Percentiles rank a stretch among this genome's conserved stretches.
phyloP scores from a whole-genome alignment of 2,797 vertebrate genomes.

The Acestrorhynchus altus region DNA sequence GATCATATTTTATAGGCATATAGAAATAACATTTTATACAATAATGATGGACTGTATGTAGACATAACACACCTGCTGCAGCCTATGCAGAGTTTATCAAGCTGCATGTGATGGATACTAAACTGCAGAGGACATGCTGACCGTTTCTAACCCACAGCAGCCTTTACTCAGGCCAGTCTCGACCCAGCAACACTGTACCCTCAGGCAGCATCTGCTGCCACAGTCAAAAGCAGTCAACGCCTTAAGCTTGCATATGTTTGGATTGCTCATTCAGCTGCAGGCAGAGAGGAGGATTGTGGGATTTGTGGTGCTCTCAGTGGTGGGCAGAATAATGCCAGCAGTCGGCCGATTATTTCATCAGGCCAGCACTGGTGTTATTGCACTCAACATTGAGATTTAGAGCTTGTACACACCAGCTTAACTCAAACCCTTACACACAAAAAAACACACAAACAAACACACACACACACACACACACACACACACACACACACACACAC shows the following conservation, averaged over 20 bases:
- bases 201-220: slow-evolving; percentile 8
- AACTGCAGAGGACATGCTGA: background rate
- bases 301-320: slow-evolving; percentile 59
- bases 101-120: background rate
- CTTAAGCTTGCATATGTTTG: slow-evolving; percentile 18
- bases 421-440: background rate
- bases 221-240: background rate
- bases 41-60: background rate
- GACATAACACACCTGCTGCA: background rate
- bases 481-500: no score
- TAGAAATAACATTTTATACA: no score
- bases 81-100: background rate
- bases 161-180: slow-evolving; percentile 26
- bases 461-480: background rate
- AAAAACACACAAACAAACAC: background rate
- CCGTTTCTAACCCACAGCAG: background rate
- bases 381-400: slow-evolving; percentile 16
- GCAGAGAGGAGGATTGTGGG: slow-evolving; percentile 19
- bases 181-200: slow-evolving; percentile 34
- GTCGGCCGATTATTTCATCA: slow-evolving; percentile 72
- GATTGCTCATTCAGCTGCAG: background rate
- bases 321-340: slow-evolving; percentile 82
- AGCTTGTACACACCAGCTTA: background rate
- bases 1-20: no score
- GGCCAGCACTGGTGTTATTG: slow-evolving; percentile 78